Evolutionary conservation across 2,797 vertebrate species (phyloP).

Genomic region (Cottoperca gobio): DNA sequence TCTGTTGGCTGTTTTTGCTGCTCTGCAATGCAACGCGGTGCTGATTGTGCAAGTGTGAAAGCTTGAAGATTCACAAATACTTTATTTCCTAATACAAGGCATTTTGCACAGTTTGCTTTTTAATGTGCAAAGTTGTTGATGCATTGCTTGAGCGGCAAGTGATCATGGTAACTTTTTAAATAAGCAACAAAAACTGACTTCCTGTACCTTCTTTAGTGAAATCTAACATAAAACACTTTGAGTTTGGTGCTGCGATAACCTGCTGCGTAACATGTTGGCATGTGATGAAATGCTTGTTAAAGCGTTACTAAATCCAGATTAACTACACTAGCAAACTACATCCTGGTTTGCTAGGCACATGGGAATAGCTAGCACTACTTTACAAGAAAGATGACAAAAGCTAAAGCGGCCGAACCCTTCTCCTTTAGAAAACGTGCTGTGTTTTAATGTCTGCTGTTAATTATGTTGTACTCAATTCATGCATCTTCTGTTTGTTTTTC

Average conservation of each 20-base stretch:
- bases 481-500: constrained; percentile 29
- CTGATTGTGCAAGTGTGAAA: constrained; percentile 6
- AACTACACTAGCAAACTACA: constrained; percentile 23
- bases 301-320: neutral
- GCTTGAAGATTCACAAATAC: constrained; percentile 4
- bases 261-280: neutral
- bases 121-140: constrained; percentile 1
- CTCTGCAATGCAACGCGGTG: constrained; percentile 6
- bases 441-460: neutral
- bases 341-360: constrained; percentile 19
- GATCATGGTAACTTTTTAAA: neutral
- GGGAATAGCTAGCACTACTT: constrained; percentile 19
- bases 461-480: neutral
- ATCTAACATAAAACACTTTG: constrained; percentile 3
- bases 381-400: neutral
- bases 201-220: neutral
- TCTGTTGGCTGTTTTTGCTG: constrained; percentile 78
- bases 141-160: constrained; percentile 15
- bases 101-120: neutral
- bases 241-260: constrained; percentile 6
- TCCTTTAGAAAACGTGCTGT: neutral
- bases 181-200: neutral
- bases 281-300: neutral
- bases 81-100: constrained; percentile 13
- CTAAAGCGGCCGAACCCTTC: neutral